These are phyloP conservation scores for Eilema depressum DNA, from an alignment of 2,888 invertebrate species.

Conservation along the genomic window DNA sequence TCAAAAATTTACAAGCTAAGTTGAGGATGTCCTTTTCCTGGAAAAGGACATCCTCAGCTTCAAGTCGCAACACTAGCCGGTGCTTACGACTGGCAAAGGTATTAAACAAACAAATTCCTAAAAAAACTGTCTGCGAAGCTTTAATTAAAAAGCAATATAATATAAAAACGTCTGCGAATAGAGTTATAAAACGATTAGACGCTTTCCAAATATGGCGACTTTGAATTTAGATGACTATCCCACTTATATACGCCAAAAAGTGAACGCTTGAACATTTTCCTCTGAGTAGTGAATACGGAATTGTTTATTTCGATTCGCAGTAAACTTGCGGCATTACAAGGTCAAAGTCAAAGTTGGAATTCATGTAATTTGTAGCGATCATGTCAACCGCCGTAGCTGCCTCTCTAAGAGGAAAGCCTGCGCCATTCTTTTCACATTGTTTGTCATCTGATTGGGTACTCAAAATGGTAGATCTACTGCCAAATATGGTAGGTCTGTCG, in stretches of 20 bases:
- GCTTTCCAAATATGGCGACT: slow-evolving; percentile 27
- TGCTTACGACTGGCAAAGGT: too few relatives aligned
- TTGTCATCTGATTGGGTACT: too few relatives aligned
- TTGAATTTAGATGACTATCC: slow-evolving; percentile 23
- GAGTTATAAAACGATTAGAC: slow-evolving; percentile 36
- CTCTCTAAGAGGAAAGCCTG: too few relatives aligned
- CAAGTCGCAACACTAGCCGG: too few relatives aligned
- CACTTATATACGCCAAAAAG: neutral
- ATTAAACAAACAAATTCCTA: slow-evolving; percentile 14
- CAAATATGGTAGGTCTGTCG: too few relatives aligned
- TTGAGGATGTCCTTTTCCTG: too few relatives aligned
- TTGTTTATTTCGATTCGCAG: slow-evolving; percentile 26
- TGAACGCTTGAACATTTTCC: neutral
- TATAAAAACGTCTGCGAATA: slow-evolving; percentile 26
- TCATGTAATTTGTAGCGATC: too few relatives aligned
- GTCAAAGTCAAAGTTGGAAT: neutral
- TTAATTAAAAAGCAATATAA: slow-evolving; percentile 41
- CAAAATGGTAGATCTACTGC: too few relatives aligned
- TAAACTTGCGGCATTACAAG: slow-evolving; percentile 24
- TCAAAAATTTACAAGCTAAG: too few relatives aligned
- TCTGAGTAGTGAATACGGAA: neutral
- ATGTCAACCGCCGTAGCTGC: too few relatives aligned
- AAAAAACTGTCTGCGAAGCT: slow-evolving; percentile 10
- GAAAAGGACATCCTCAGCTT: too few relatives aligned
- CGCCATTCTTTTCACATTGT: too few relatives aligned